A percentile compares a stretch with the other conserved stretches of the same genome.
phyloP scores from a whole-genome alignment of 2,797 vertebrate species.

The Schizothorax lantsangensis region DNA sequence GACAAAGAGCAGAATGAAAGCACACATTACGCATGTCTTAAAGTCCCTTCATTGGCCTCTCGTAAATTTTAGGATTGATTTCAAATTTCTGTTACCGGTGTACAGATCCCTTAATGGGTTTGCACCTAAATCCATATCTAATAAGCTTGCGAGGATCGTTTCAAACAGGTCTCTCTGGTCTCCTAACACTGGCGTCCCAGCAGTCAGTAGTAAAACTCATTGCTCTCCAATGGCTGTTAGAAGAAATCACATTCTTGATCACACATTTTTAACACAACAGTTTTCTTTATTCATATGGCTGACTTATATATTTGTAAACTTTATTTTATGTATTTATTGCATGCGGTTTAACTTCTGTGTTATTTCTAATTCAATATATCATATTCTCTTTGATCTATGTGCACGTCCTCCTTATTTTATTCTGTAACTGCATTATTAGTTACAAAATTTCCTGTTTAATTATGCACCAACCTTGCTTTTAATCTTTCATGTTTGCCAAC shows the following conservation, averaged over 20 bases:
- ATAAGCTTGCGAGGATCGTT: conserved; percentile 29
- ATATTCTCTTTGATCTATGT: conserved; percentile 22
- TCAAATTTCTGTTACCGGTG: conserved; percentile 48
- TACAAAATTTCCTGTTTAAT: conserved; percentile 27
- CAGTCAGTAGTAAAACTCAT: conserved; percentile 21
- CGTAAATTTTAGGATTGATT: conserved; percentile 54
- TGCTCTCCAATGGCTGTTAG: conserved; percentile 2
- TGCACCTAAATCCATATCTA: conserved; percentile 50
- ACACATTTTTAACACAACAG: not conserved
- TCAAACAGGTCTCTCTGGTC: conserved; percentile 29
- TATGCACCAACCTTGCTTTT: not conserved
- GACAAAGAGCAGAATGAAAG: conserved; percentile 52
- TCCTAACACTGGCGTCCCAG: conserved; percentile 20
- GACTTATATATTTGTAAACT: not conserved
- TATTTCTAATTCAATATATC: not conserved
- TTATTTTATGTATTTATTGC: not conserved
- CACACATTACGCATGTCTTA: conserved; percentile 46
- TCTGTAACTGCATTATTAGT: conserved; percentile 24
- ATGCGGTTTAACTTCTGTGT: not conserved
- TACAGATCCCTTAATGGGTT: conserved; percentile 44
- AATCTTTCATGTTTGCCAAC: conserved; percentile 35
- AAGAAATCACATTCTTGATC: conserved; percentile 7
- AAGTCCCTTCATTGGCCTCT: conserved; percentile 50
- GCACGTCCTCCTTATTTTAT: not conserved
- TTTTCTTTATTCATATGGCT: not conserved